Percentiles rank a stretch among this genome's conserved stretches.
Evolutionary conservation across 2,113 vertebrate species (phyloP).

Genomic region (Butorides virescens): DNA sequence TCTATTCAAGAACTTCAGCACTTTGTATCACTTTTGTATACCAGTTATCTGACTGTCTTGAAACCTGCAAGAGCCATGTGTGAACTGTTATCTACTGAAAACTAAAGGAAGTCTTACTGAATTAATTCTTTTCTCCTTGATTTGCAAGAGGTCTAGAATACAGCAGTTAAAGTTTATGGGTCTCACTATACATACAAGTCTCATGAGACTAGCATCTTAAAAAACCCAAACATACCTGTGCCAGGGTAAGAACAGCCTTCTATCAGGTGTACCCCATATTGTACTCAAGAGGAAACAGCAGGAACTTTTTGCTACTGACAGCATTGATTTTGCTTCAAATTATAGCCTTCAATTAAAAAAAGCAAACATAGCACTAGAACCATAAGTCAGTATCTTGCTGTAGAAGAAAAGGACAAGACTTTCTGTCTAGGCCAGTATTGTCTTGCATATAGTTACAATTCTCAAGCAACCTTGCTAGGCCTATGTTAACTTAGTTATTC

Average conservation of each 20-base stretch:
- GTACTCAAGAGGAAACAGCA: background rate
- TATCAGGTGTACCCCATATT: background rate
- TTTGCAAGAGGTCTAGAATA: background rate
- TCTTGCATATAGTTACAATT: background rate
- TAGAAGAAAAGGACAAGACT: background rate
- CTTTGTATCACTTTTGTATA: slow-evolving; percentile 23
- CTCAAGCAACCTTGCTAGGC: background rate
- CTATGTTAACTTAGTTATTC: background rate
- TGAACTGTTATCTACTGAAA: slow-evolving; percentile 18
- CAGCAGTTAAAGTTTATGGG: background rate
- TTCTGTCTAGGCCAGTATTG: background rate
- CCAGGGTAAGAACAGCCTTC: background rate
- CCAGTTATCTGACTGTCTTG: background rate
- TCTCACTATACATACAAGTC: background rate
- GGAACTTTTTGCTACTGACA: background rate
- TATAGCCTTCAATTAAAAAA: background rate
- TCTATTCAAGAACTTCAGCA: slow-evolving; percentile 13
- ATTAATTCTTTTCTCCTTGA: background rate
- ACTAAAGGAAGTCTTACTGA: background rate
- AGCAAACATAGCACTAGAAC: background rate
- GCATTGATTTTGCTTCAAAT: background rate
- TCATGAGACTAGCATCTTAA: background rate
- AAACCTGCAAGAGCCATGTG: background rate
- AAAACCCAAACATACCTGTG: background rate
- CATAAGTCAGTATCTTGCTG: background rate